phyloP scores from a whole-genome alignment of 2,113 vertebrate species.

The Hassar affinis region DNA sequence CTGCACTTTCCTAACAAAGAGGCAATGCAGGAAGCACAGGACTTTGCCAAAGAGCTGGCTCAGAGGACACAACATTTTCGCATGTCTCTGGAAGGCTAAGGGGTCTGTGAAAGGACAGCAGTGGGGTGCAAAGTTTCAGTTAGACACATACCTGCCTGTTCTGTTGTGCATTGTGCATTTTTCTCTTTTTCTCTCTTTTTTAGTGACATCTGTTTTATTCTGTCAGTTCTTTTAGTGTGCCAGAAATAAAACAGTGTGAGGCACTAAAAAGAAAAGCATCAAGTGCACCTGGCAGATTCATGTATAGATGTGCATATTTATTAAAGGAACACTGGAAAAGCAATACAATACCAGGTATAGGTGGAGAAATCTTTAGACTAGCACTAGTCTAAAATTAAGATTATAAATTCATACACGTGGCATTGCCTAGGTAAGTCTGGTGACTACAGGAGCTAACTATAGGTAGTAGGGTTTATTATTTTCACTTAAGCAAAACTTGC shows the following conservation, averaged over 20 bases:
- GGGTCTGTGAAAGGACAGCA: background rate
- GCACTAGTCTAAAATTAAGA: background rate
- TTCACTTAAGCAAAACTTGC: background rate
- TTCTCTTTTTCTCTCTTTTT: background rate
- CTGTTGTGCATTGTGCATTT: background rate
- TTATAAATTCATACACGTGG: background rate
- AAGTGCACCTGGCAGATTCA: background rate
- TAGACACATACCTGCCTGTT: background rate
- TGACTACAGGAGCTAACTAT: conserved; percentile 3
- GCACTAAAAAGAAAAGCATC: background rate
- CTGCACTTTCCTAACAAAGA: conserved; percentile 71
- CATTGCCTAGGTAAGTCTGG: background rate
- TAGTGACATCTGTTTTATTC: background rate
- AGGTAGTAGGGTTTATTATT: background rate
- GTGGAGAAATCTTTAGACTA: background rate
- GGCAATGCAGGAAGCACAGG: conserved; percentile 71
- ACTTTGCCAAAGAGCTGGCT: conserved; percentile 72
- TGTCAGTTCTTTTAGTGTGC: background rate
- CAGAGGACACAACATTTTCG: conserved; percentile 78
- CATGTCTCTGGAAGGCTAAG: conserved; percentile 69
- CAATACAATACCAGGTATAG: background rate
- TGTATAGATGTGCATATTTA: conserved; percentile 6
- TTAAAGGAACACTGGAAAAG: background rate
- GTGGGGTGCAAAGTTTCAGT: background rate
- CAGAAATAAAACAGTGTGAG: background rate